Conservation (phyloP, 1,140 invertebrate genomes). For the Anastatus disparis region DNA sequence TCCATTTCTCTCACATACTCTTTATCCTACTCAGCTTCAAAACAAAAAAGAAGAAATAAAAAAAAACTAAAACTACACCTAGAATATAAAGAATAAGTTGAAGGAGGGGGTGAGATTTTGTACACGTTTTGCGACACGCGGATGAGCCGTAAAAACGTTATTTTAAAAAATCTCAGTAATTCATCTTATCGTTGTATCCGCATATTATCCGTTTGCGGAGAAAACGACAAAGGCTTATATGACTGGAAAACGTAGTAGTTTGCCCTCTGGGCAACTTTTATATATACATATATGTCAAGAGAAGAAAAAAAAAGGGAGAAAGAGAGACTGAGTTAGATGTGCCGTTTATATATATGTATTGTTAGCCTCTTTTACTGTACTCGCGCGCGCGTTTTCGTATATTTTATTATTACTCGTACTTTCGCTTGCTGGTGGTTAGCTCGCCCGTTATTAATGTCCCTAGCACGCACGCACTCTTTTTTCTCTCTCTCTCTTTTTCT, state of each 20-base stretch:
- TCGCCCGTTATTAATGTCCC: slow-evolving; percentile 64
- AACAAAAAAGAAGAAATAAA: not conserved
- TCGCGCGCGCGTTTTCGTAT: slow-evolving; percentile 55
- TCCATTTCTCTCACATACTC: too few species aligned
- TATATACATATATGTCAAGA: too few species aligned
- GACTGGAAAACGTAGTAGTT: too few species aligned
- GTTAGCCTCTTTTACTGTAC: slow-evolving; percentile 22
- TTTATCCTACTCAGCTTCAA: too few species aligned
- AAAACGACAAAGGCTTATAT: slow-evolving; percentile 30
- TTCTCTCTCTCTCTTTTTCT: too few species aligned
- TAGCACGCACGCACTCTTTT: slow-evolving; percentile 49
- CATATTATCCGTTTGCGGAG: slow-evolving; percentile 38
- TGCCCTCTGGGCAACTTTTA: not conserved
- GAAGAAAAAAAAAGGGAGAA: too few species aligned
- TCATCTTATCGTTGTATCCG: slow-evolving; percentile 36
- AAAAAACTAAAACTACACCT: too few species aligned
- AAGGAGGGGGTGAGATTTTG: not conserved
- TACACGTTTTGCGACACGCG: slow-evolving; percentile 31
- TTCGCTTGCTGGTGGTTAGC: slow-evolving; percentile 56
- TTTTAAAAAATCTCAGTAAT: slow-evolving; percentile 36
- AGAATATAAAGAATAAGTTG: too few species aligned
- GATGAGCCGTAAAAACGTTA: slow-evolving; percentile 24
- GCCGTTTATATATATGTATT: too few species aligned
- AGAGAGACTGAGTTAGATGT: not conserved
- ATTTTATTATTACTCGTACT: slow-evolving; percentile 61